Evolutionary conservation across 2,113 vertebrate species (phyloP), one percentile per base, ranked within the genome.

Genomic region (Ciconia boyciana): DNA sequence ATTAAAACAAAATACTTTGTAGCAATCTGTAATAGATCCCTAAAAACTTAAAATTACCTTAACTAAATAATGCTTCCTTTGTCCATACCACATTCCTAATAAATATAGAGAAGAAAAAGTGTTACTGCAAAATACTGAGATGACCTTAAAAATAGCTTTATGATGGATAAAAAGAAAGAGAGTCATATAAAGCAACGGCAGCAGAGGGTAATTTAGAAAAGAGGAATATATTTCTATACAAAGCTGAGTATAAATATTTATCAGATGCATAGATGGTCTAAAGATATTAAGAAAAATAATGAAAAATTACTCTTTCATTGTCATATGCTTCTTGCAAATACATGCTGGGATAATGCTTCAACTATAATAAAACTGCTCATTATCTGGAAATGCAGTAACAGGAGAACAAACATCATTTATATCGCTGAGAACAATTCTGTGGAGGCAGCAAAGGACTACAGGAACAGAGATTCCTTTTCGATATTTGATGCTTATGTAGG

Each of bases 291-390:
- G 86, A 72, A 92, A 94, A 89, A 93, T 83, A 95, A 93, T 81
- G 80, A 96, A 96, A 83, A 94, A 93, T 86, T 86, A 83, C 79
- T 71, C 60, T 84, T 90, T 77, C 72, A 70, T 94, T 93, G 92
- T 94, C 90, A 55, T 96, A 64, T 36, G 68, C 69, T 89, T 75
- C 83, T 68, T 71, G 83, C 68, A 97, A 93, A 96, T 91, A 78
- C 91, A 90, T 78, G 79, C 88, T 93, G 95, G 71, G 93, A 83
- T 96, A 94, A 93, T 84, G 87, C 62, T 96, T 91, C 95, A 84
- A 7, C 93, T 92, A 77, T 83, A 96, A 90, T 78, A 91, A 89
- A 94, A 83, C 92, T 95, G 77, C 87, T 97, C 69, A 93, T 97
- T 97, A 97, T 96, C 92, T 89, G 82, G 84, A 94, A 76, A 83